A percentile compares a stretch with the other conserved stretches of the same genome.
Conservation (phyloP, 30 jellyfish, hydroid and myxozoan species). For the Hydra vulgaris region DNA sequence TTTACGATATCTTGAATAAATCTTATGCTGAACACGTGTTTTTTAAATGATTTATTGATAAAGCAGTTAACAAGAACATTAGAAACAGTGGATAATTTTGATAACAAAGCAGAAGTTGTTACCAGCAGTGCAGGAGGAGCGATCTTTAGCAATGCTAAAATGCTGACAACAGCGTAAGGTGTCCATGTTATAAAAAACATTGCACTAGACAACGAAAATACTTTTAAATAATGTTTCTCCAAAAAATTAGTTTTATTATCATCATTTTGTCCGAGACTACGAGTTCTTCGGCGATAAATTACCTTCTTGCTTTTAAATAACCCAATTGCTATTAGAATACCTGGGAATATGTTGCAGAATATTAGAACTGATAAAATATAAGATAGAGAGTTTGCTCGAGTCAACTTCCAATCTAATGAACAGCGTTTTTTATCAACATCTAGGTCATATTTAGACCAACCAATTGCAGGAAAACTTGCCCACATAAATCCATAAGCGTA, state of each 20-base stretch:
- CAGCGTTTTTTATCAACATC: slow-evolving; percentile 6
- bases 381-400: background rate
- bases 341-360: background rate
- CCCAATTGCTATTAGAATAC: background rate
- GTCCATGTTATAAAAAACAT: slow-evolving; percentile 3
- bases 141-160: background rate
- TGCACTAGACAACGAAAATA: background rate
- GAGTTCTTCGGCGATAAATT: background rate
- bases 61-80: background rate
- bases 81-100: slow-evolving; percentile 7
- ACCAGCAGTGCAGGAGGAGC: background rate
- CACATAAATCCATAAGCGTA: slow-evolving; percentile 6
- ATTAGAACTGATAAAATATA: background rate
- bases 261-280: background rate
- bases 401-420: slow-evolving; percentile 8
- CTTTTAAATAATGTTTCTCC: background rate
- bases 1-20: too few species aligned
- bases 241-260: background rate
- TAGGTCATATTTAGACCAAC: background rate
- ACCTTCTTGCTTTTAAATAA: background rate
- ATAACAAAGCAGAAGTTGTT: background rate
- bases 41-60: background rate
- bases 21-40: background rate
- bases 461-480: background rate
- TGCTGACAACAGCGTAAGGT: background rate